Evolutionary conservation across 2,888 invertebrate species (phyloP), one percentile per base, ranked within the genome.

Genomic region (Heliconius hortense): DNA sequence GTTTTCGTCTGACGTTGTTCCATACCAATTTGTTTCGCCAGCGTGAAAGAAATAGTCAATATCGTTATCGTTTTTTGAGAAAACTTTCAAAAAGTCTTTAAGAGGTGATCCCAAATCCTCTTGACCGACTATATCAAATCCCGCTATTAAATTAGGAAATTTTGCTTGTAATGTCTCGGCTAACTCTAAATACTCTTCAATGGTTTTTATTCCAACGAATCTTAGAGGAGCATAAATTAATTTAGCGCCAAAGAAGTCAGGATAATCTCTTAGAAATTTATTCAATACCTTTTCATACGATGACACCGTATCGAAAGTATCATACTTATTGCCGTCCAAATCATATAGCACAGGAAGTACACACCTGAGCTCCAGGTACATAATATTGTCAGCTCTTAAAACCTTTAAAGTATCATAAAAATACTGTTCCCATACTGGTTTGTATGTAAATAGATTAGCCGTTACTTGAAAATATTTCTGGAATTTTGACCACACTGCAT

Each of bases 121-220:
- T 83, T 97, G 97, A 0, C 97, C 97, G 0, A 97, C 97, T 76
- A 98, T 92, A 91, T 97, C 97, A 79, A 97, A 97, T 18, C 97
- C 97, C 21, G 95, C 96, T n/a, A 97, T 87, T 80, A 97, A 96
- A 76, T 95, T 91, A 0, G 97, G 97, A 82, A 95, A 94, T 62
- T 84, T 84, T 0, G 82, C 84, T 84, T 95, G 93, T n/a, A 95
- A 86, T 79, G 84, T 79, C 75, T 82, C 87, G 0, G 92, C 91
- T n/a, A 81, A 90, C 76, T 85, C 78, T 24, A 96, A 84, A 82
- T 96, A 95, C 0, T 87, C 82, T 1, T 89, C 84, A 0, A 96
- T 84, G 0, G 90, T 89, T 24, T 84, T 80, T 0, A 82, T 78
- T 24, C 93, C 85, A 0, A 94, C 93, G 4, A 86, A 84, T 78